Percentiles rank a stretch among this genome's conserved stretches.
Conservation (phyloP, 2,888 invertebrate genomes). For the Litoditis marina region DNA sequence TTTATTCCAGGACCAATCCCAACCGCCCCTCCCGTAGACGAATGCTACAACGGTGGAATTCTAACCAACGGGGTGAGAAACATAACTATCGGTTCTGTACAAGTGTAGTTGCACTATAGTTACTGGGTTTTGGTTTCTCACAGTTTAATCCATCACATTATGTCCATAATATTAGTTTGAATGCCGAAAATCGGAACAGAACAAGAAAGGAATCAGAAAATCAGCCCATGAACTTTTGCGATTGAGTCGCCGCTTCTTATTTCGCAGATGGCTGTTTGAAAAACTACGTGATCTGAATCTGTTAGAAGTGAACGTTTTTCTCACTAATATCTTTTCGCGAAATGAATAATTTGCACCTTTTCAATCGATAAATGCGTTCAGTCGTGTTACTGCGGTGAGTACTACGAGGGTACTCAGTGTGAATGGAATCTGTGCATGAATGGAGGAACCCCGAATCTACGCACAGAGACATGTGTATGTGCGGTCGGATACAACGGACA, state of each 20-base stretch:
- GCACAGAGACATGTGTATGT: conserved; percentile 27
- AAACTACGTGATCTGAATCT: not conserved
- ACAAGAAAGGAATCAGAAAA: no score
- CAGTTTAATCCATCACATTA: no score
- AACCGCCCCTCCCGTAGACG: conserved; percentile 23
- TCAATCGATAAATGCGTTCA: conserved; percentile 4
- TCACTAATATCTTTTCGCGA: not conserved
- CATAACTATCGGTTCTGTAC: no score
- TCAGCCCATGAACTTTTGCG: not conserved
- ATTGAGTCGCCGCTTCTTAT: not conserved
- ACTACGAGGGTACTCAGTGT: conserved; percentile 37
- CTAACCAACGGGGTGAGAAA: conserved; percentile 27
- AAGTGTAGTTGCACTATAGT: no score
- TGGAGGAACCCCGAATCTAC: conserved; percentile 26
- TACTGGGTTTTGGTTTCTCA: no score
- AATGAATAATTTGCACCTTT: not conserved
- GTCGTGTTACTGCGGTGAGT: conserved; percentile 46
- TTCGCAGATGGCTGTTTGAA: not conserved
- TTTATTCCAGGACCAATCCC: conserved; percentile 13
- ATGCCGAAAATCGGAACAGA: no score
- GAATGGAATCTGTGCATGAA: conserved; percentile 40
- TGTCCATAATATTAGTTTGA: no score
- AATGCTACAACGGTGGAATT: conserved; percentile 40
- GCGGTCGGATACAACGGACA: conserved; percentile 31
- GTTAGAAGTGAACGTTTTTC: not conserved